A percentile compares a stretch with the other conserved stretches of the same genome.
phyloP scores from a whole-genome alignment of 2,797 vertebrate genomes.

The Urosaurus nigricauda region DNA sequence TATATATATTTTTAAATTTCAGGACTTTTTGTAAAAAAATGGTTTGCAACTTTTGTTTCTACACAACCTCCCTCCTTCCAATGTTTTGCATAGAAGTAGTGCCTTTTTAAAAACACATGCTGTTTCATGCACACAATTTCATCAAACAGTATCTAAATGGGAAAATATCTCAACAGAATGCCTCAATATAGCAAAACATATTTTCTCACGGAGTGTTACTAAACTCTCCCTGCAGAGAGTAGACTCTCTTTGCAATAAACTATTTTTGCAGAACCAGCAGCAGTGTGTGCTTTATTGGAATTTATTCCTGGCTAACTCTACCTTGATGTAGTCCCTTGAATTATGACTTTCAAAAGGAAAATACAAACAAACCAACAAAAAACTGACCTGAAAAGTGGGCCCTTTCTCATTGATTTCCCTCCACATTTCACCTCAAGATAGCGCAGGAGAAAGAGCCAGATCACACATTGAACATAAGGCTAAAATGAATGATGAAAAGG shows the following conservation, averaged over 20 bases:
- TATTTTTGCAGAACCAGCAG: neutral
- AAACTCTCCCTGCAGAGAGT: neutral
- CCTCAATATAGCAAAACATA: too few species aligned
- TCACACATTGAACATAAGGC: slow-evolving; percentile 92
- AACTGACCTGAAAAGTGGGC: slow-evolving; percentile 90
- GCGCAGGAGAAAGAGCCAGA: slow-evolving; percentile 89
- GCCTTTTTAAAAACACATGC: too few species aligned
- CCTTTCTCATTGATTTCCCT: slow-evolving; percentile 86
- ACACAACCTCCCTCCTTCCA: too few species aligned
- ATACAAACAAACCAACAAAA: neutral
- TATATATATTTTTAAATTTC: too few species aligned
- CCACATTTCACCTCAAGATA: slow-evolving; percentile 89
- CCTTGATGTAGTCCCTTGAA: neutral
- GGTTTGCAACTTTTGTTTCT: too few species aligned
- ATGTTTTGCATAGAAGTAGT: too few species aligned
- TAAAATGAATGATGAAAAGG: slow-evolving; percentile 67
- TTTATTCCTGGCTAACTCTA: neutral
- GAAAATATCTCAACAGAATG: too few species aligned
- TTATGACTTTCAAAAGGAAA: rapidly evolving
- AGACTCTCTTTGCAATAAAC: too few species aligned
- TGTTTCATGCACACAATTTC: too few species aligned
- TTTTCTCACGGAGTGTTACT: too few species aligned
- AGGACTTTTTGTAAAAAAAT: too few species aligned
- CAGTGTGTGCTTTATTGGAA: neutral
- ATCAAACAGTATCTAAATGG: too few species aligned